These are phyloP conservation scores for Nannoperca australis DNA, from an alignment of 2,797 vertebrate genomes.

Conservation along the genomic window DNA sequence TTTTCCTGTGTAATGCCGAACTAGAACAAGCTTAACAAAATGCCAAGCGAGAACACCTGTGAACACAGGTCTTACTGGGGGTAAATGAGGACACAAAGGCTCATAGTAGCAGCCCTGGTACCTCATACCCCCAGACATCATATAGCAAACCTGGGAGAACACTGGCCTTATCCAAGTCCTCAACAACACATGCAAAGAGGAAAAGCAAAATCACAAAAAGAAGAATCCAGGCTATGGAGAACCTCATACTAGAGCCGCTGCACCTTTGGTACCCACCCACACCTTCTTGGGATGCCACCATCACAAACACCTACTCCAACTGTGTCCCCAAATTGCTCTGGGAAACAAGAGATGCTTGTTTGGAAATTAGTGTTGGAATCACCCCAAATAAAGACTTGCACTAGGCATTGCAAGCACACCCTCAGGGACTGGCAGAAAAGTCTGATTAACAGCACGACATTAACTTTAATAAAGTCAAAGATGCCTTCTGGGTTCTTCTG, in stretches of 20 bases:
- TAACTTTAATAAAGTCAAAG: conserved; percentile 56
- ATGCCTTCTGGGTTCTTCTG: conserved; percentile 27
- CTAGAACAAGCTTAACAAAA: not conserved
- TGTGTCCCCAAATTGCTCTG: not conserved
- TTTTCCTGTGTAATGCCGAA: not conserved
- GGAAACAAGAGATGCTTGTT: conserved; percentile 25
- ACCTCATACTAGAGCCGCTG: not conserved
- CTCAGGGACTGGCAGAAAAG: not conserved
- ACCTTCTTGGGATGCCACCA: conserved; percentile 4
- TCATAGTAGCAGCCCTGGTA: not conserved
- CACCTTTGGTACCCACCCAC: conserved; percentile 7
- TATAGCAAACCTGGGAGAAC: not conserved
- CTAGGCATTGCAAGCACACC: not conserved
- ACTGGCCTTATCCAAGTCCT: conserved; percentile 22
- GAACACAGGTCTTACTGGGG: not conserved
- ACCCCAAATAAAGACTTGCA: conserved; percentile 1
- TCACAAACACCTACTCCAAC: not conserved
- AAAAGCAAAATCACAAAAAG: not conserved
- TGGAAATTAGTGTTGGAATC: conserved; percentile 17
- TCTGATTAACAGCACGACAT: conserved; percentile 52
- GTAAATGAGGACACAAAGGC: conserved; percentile 17
- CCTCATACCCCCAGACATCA: not conserved
- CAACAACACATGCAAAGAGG: not conserved
- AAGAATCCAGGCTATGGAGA: not conserved
- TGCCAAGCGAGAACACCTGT: not conserved